Base-by-base conservation (phyloP, 2,888 invertebrate species). In the Cerceris rybyensis region DNA sequence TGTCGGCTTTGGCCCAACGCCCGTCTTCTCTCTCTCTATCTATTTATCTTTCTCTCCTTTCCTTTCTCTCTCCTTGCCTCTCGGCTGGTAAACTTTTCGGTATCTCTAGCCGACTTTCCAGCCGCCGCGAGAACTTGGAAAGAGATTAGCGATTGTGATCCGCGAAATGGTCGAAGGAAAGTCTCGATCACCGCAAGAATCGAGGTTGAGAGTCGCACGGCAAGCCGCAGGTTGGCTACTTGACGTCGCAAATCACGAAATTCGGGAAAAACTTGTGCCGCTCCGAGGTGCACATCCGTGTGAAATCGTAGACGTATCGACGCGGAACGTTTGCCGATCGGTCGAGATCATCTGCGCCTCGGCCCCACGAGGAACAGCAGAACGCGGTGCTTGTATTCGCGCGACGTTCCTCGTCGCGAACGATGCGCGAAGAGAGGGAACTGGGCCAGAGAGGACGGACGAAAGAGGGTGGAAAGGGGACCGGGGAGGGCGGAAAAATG, bases 371-470 rank as follows among this genome's bases (percentile, higher is more conserved):
- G 39, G 6, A 39, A 42, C 60, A 5, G 14, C 14, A 39, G 39
- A 28, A 28, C 28, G 17, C 61, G 6, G 6, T 49, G 55, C 63
- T 64, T 67, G 43, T 73, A 39, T 67, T 43, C 43, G 14, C 28
- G 7, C 13, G 14, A 39, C 14, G 14, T n/a, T 42, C 16, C 64
- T 63, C 13, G 71, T 46, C 52, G 54, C 77, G 61, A 71, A 65
- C 46, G 69, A 80, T 73, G 68, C 60, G 68, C 77, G 60, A 67
- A 67, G 81, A 17, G 65, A 46, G 54, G 63, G 63, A 64, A 46
- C 16, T 16, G 59, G 61, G 13, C 39, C 42, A 50, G 66, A 46
- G 52, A 64, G 64, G 28, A 14, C 59, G 59, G 28, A 64, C 58
- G 49, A 66, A 60, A 59, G 49, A 39, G 67, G 41, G 75, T 54